phyloP scores from a whole-genome alignment of 2,888 invertebrate species.

The Endotricha flammealis region DNA sequence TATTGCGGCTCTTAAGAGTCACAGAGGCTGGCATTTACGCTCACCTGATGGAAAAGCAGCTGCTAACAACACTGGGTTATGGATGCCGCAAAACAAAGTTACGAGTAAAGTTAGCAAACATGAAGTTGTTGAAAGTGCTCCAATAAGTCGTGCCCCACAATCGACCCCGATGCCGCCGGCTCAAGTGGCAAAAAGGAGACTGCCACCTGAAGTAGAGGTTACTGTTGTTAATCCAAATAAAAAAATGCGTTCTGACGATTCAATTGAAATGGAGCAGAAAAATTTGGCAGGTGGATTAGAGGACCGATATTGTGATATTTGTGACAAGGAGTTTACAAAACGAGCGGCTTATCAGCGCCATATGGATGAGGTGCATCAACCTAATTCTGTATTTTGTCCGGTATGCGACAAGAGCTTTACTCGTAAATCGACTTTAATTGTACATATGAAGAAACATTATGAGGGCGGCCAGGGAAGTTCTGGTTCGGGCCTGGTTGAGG shows the following conservation, averaged over 20 bases:
- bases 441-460: constrained; percentile 81
- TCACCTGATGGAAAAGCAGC: constrained; percentile 76
- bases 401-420: constrained; percentile 81
- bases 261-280: constrained; percentile 63
- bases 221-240: constrained; percentile 73
- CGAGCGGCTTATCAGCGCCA: constrained; percentile 80
- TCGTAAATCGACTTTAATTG: constrained; percentile 79
- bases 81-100: constrained; percentile 76
- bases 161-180: constrained; percentile 38
- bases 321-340: constrained; percentile 80
- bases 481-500: constrained; percentile 41
- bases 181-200: constrained; percentile 47
- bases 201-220: constrained; percentile 73
- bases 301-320: constrained; percentile 77
- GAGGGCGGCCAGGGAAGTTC: constrained; percentile 58
- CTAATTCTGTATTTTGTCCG: constrained; percentile 77
- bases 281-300: constrained; percentile 56
- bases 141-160: constrained; percentile 45
- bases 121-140: constrained; percentile 59
- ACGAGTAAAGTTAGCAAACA: constrained; percentile 72
- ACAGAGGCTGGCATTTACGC: constrained; percentile 82
- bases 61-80: constrained; percentile 69
- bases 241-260: constrained; percentile 65
- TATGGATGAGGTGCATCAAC: constrained; percentile 76
- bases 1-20: constrained; percentile 81